Conservation (phyloP, 2,113 vertebrate genomes). For the Triplophysa dalaica region DNA sequence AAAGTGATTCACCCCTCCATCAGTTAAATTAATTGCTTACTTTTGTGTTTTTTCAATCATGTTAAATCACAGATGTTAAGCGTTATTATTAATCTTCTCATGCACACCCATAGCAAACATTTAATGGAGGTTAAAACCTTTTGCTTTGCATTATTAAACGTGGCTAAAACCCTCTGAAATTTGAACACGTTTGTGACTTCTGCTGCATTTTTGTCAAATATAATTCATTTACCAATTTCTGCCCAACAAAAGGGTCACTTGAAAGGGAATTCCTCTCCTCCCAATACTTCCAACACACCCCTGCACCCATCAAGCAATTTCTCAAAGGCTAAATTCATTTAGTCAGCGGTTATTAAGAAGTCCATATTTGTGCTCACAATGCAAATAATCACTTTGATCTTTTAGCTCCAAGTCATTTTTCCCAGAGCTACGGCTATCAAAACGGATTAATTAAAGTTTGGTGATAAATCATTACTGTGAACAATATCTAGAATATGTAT, state of each 20-base stretch:
- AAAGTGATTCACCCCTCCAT: conserved; percentile 23
- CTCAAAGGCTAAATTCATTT: too few relatives aligned
- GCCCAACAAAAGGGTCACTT: too few relatives aligned
- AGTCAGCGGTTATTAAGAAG: too few relatives aligned
- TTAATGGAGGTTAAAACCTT: neutral
- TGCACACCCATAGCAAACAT: neutral
- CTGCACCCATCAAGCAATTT: too few relatives aligned
- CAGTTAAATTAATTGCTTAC: neutral
- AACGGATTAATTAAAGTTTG: neutral
- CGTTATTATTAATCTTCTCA: neutral
- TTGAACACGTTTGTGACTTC: too few relatives aligned
- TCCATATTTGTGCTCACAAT: too few relatives aligned
- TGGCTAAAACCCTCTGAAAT: too few relatives aligned
- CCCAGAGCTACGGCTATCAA: neutral
- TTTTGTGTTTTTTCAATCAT: conserved; percentile 11
- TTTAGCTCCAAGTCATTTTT: neutral
- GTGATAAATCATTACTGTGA: neutral
- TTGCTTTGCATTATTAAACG: too few relatives aligned
- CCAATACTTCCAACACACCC: too few relatives aligned
- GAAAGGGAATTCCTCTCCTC: too few relatives aligned
- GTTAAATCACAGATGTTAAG: neutral
- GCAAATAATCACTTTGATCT: conserved; percentile 3
- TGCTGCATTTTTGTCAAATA: too few relatives aligned
- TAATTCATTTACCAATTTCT: too few relatives aligned
- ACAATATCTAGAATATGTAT: neutral